These are phyloP conservation scores for Phoenicopterus ruber DNA, from an alignment of 2,113 vertebrate species.

Conservation along the genomic window DNA sequence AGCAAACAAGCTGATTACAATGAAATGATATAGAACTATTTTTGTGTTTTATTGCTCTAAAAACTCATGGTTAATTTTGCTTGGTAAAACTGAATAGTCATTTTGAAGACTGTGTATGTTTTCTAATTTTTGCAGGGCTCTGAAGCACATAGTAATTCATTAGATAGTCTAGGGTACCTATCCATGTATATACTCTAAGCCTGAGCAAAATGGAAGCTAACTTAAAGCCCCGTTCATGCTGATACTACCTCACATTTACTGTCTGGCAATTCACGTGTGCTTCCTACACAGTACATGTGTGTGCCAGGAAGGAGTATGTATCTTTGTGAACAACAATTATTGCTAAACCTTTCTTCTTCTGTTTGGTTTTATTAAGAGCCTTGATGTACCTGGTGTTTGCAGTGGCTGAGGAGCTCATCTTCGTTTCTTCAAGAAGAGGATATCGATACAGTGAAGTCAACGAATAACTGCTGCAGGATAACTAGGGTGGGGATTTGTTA, in stretches of 20 bases:
- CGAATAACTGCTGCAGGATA: background rate
- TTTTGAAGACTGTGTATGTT: background rate
- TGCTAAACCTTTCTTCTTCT: background rate
- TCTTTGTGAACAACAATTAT: background rate
- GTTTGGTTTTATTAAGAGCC: background rate
- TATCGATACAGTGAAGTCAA: background rate
- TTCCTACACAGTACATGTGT: rapidly evolving
- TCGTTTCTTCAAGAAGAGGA: background rate
- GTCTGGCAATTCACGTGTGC: background rate
- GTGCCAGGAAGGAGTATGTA: background rate
- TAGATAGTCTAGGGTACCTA: background rate
- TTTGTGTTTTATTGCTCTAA: background rate
- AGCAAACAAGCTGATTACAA: background rate
- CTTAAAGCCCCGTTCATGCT: background rate
- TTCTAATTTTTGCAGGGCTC: background rate
- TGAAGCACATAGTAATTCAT: background rate
- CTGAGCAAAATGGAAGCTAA: background rate
- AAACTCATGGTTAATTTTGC: background rate
- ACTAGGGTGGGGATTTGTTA: background rate
- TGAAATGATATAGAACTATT: background rate
- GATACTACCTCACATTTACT: background rate
- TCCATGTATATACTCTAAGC: background rate
- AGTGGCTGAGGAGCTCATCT: background rate
- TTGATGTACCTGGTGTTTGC: background rate
- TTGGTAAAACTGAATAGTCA: background rate